phyloP scores from a whole-genome alignment of 2,113 vertebrate genomes.

The Melanocharis versteri region DNA sequence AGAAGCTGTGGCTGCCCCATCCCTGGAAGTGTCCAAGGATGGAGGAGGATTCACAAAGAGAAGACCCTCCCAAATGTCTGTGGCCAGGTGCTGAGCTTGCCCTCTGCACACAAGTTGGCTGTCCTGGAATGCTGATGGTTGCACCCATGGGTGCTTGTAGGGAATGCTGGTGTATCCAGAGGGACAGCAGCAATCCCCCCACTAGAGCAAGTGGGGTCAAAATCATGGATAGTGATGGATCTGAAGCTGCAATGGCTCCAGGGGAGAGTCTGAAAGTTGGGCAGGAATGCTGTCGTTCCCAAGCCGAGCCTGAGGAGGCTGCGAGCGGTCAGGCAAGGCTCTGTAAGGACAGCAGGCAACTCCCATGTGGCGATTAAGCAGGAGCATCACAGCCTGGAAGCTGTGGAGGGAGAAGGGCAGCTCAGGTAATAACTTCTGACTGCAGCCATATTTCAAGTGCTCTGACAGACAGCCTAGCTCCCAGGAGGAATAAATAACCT shows the following conservation, averaged over 20 bases:
- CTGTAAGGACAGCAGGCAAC: neutral
- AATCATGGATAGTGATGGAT: neutral
- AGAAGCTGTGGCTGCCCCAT: neutral
- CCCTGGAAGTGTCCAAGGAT: neutral
- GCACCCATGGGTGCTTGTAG: neutral
- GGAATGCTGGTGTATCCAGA: fast-evolving
- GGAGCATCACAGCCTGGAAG: neutral
- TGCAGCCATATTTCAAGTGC: neutral
- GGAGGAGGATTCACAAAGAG: neutral
- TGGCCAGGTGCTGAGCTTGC: fast-evolving
- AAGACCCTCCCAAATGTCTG: neutral
- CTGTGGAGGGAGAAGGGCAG: neutral
- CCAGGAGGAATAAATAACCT: neutral
- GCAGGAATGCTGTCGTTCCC: neutral
- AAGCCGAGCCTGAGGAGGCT: fast-evolving
- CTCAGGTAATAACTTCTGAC: neutral
- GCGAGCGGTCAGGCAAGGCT: fast-evolving
- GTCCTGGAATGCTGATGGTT: neutral
- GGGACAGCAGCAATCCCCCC: fast-evolving
- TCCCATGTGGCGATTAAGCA: neutral
- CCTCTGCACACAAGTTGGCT: neutral
- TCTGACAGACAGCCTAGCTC: neutral
- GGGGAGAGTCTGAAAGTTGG: neutral
- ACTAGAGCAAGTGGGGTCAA: fast-evolving
- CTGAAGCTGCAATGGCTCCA: neutral